Base-by-base conservation (phyloP, 37 sponge, comb jelly and placozoan species). In the Eunapius fragilis region DNA sequence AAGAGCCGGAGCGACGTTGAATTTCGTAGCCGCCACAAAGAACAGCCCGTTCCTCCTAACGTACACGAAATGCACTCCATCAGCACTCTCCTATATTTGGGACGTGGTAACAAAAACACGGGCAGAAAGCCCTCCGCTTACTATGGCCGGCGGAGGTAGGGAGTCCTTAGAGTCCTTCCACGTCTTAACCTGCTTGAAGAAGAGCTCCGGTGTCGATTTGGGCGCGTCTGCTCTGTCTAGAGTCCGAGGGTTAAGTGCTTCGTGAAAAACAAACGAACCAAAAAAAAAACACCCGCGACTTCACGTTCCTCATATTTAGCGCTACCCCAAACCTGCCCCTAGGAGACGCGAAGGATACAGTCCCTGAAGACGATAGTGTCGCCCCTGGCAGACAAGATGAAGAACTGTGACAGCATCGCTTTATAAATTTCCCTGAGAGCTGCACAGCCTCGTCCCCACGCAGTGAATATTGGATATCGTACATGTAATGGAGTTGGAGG, bases 11-110 rank as follows among this genome's bases (percentile, higher is more conserved):
- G 96, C 75, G 25, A 96, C 88, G 37, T 98, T 96, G 84, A 96
- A 98, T 75, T 95, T 96, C n/a, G 98, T 94, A 3, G 93, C 87
- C 25, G 82, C 87, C 47, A 95, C 98, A 85, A 98, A 96, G 83
- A 88, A 98, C 24, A 98, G 87, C 10, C 92, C 92, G 71, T 96
- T 98, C 80, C 92, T 81, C 69, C 76, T 85, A 74, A 98, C 89
- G 84, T 92, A 95, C 24, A 96, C 78, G 72, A 96, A 98, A 74
- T 90, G 88, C 2, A 94, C 78, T 37, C 88, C 86, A 77, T 91
- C 92, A 28, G 84, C 81, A 35, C 84, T 80, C 75, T 93, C 78
- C 91, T 91, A 73, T 48, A 0, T 26, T n/a, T 23, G 26, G 31
- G 74, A 73, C 31, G 32, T 9, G 13, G 41, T 13, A 45, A 9